A percentile compares a stretch with the other conserved stretches of the same genome.
These are phyloP conservation scores for Acipenser oxyrinchus DNA, from an alignment of 2,797 vertebrate genomes.

Conservation along the genomic window DNA sequence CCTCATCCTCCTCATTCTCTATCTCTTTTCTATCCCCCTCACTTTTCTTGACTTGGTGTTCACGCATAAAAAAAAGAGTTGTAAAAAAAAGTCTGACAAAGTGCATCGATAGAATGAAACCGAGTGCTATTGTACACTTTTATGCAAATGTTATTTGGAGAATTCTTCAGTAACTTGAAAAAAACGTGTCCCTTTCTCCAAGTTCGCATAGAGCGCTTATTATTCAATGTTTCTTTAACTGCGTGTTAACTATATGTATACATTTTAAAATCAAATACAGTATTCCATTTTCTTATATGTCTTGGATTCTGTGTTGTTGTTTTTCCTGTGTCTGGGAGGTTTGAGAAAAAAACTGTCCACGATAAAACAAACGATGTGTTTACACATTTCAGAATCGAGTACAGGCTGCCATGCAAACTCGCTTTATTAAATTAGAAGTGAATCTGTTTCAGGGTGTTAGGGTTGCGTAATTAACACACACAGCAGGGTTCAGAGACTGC, in stretches of 20 bases:
- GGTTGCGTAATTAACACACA: too few species aligned
- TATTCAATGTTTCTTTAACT: slow-evolving; percentile 76
- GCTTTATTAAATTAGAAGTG: slow-evolving; percentile 28
- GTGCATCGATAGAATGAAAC: slow-evolving; percentile 53
- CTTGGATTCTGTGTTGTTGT: slow-evolving; percentile 48
- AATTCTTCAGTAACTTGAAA: slow-evolving; percentile 68
- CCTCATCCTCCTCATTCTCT: slow-evolving; percentile 50
- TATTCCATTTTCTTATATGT: slow-evolving; percentile 83
- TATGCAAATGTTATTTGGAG: slow-evolving; percentile 74
- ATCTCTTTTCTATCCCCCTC: slow-evolving; percentile 61
- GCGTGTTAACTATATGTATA: slow-evolving; percentile 89
- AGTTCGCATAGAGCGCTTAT: slow-evolving; percentile 78
- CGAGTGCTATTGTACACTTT: slow-evolving; percentile 68
- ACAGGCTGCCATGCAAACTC: too few species aligned
- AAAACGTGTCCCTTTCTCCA: slow-evolving; percentile 49
- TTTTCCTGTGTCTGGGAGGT: slow-evolving; percentile 21
- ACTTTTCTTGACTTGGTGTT: slow-evolving; percentile 82
- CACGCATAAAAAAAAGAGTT: slow-evolving; percentile 75
- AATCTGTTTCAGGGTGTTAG: slow-evolving; percentile 67
- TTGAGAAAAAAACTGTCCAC: not conserved
- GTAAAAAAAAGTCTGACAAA: slow-evolving; percentile 66
- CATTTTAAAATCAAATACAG: slow-evolving; percentile 92
- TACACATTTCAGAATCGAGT: too few species aligned
- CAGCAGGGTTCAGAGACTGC: too few species aligned
- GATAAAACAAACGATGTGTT: too few species aligned